phyloP scores from a whole-genome alignment of 2,797 vertebrate genomes.

The Anolis apletophallus region DNA sequence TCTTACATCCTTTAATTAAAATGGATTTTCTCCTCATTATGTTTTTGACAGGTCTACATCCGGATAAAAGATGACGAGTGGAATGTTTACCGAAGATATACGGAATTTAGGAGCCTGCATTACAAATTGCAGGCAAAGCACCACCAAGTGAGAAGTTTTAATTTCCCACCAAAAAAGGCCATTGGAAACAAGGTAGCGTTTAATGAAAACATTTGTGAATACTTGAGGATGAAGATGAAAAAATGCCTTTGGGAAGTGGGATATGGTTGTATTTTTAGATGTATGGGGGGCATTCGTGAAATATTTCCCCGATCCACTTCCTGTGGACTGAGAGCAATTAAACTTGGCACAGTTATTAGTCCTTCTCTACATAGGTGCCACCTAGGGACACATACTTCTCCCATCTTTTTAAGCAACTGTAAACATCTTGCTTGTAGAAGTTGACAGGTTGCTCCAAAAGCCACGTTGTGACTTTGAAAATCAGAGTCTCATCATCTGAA shows the following conservation, averaged over 20 bases:
- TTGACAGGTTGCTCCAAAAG: too few relatives aligned
- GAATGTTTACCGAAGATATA: slow-evolving; percentile 95
- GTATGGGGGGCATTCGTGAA: too few relatives aligned
- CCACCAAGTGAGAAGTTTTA: slow-evolving; percentile 90
- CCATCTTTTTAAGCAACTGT: too few relatives aligned
- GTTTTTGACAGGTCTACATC: slow-evolving; percentile 88
- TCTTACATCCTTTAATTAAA: background rate
- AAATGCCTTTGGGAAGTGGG: background rate
- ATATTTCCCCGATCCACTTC: too few relatives aligned
- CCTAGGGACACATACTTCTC: too few relatives aligned
- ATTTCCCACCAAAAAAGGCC: slow-evolving; percentile 97
- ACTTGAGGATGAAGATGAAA: background rate
- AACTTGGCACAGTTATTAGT: too few relatives aligned
- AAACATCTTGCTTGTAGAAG: too few relatives aligned
- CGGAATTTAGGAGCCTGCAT: slow-evolving; percentile 93
- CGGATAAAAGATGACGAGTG: slow-evolving; percentile 98
- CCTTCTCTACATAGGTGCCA: too few relatives aligned
- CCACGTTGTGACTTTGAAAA: too few relatives aligned
- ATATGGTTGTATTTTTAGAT: too few relatives aligned
- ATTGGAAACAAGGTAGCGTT: slow-evolving; percentile 95
- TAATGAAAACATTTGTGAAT: background rate
- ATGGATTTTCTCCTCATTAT: background rate
- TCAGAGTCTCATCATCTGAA: too few relatives aligned
- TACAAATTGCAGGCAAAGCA: slow-evolving; percentile 88
- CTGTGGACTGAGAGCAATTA: too few relatives aligned